Conservation (phyloP, 2,888 invertebrate genomes). For the Nipponacmea schrenckii region DNA sequence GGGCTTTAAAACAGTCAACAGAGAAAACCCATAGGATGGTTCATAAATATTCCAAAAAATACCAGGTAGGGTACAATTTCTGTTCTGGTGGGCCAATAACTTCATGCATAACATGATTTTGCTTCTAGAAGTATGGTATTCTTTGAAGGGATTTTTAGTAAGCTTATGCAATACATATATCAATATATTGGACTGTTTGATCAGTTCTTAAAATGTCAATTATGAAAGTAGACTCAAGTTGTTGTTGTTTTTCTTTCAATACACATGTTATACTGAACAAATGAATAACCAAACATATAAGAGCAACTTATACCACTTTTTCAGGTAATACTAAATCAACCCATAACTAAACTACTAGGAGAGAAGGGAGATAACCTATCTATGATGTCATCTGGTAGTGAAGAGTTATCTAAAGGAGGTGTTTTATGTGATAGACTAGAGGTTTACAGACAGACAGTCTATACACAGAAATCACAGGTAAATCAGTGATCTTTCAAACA, state of each 20-base stretch:
- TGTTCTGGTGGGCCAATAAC: background rate
- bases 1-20: constrained; percentile 89
- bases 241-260: too few species aligned
- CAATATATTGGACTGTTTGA: background rate
- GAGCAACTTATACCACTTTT: too few species aligned
- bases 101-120: too few species aligned
- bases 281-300: too few species aligned
- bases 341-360: constrained; percentile 22
- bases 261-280: too few species aligned
- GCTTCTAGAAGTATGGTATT: too few species aligned
- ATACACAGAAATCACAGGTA: background rate
- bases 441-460: background rate
- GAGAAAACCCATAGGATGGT: constrained; percentile 88
- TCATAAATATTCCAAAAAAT: constrained; percentile 87
- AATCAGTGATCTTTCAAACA: too few species aligned
- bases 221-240: too few species aligned
- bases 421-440: constrained; percentile 3
- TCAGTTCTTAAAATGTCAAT: too few species aligned
- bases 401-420: background rate
- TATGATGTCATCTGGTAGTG: background rate
- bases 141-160: too few species aligned
- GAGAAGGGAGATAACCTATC: constrained; percentile 12
- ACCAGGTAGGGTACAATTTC: constrained; percentile 70
- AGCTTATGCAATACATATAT: too few species aligned
- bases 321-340: constrained; percentile 47